A percentile compares a stretch with the other conserved stretches of the same genome.
Evolutionary conservation across 2,113 vertebrate species (phyloP).

Genomic region (Alethe diademata): DNA sequence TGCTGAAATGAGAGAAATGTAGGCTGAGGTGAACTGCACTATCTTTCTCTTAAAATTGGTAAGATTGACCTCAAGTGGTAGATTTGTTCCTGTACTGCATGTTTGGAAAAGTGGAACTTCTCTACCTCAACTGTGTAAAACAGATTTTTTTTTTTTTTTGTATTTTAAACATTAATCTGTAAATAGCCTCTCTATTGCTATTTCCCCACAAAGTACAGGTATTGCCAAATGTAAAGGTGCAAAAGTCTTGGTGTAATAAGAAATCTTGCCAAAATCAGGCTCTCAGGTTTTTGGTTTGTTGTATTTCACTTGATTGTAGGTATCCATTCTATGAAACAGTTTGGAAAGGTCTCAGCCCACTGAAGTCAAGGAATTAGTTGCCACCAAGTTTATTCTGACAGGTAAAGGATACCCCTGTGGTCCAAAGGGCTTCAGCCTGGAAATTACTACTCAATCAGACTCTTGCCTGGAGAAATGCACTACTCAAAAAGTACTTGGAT

Average conservation of each 20-base stretch:
- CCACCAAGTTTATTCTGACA: neutral
- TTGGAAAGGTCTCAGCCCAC: neutral
- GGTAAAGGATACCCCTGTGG: neutral
- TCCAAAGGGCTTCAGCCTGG: neutral
- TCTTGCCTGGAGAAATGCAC: neutral
- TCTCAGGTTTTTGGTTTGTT: neutral
- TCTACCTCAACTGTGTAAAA: neutral
- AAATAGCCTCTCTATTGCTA: neutral
- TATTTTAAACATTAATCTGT: neutral
- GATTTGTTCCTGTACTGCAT: neutral
- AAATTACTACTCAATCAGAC: constrained; percentile 36
- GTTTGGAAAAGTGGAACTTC: neutral
- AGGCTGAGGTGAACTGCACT: neutral
- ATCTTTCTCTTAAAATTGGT: neutral
- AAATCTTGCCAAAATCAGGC: neutral
- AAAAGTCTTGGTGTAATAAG: neutral
- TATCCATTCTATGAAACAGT: neutral
- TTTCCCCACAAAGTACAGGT: neutral
- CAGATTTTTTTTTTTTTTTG: neutral
- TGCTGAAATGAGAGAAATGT: neutral
- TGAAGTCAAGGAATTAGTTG: neutral
- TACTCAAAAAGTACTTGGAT: constrained; percentile 7
- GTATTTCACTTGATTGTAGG: neutral
- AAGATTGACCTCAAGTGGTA: neutral
- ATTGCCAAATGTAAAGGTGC: neutral